Percentiles rank a stretch among this genome's conserved stretches.
phyloP scores from a whole-genome alignment of 2,888 invertebrate genomes.

The Augochlorella aurata region DNA sequence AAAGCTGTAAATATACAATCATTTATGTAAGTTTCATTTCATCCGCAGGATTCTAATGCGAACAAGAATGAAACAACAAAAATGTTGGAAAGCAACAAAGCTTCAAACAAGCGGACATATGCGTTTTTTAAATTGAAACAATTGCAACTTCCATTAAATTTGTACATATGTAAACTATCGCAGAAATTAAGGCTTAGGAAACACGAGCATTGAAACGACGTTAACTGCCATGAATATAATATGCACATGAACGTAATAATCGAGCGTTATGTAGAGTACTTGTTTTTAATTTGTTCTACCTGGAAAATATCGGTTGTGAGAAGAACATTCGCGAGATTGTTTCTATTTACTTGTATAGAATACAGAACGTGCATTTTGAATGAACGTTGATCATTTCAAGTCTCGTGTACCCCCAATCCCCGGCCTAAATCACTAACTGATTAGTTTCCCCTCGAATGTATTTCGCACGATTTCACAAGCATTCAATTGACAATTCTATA shows the following conservation, averaged over 20 bases:
- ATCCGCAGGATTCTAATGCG: neutral
- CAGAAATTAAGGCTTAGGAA: neutral
- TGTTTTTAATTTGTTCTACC: too few species aligned
- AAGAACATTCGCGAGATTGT: too few species aligned
- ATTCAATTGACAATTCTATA: slow-evolving; percentile 39
- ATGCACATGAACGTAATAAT: too few species aligned
- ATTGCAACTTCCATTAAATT: neutral
- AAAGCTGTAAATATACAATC: slow-evolving; percentile 4
- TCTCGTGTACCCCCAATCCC: too few species aligned
- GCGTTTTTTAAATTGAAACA: neutral
- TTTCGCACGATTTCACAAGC: neutral
- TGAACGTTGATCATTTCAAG: too few species aligned
- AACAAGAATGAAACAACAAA: neutral
- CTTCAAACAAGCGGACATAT: neutral
- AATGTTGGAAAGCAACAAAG: neutral
- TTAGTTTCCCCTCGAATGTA: neutral
- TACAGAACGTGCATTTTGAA: too few species aligned
- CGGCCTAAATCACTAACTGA: neutral
- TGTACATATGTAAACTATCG: neutral
- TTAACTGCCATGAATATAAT: too few species aligned
- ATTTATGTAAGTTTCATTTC: neutral
- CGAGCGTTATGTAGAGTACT: too few species aligned
- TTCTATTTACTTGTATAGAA: too few species aligned
- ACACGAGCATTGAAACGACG: too few species aligned
- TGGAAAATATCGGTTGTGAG: too few species aligned